Base-by-base conservation (phyloP, 2,888 invertebrate species). In the Trachelus troglodyta region DNA sequence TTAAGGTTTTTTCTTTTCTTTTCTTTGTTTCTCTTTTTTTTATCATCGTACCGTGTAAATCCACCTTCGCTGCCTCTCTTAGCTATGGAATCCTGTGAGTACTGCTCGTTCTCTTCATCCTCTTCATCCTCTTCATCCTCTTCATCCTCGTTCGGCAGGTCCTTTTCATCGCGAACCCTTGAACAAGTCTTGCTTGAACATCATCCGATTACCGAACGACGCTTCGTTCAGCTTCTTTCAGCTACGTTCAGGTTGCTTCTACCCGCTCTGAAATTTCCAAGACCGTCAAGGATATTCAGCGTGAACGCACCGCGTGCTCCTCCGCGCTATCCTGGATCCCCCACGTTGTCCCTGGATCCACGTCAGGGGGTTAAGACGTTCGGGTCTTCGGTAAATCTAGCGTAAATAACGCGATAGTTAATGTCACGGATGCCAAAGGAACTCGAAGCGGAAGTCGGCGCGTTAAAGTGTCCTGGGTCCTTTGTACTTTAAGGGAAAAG, bases 361-460 rank as follows among this genome's bases (percentile, higher is more conserved):
- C 30, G 30, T 71, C 30, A n/a, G 75, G 34, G 77, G 75, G 69
- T 77, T 71, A 69, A 77, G 74, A 77, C 75, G 74, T 77, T 77
- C 77, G 75, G 75, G 69, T 35, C 56, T 69, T 40, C n/a, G 76
- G 68, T 78, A 78, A 78, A 78, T 78, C 73, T 78, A 76, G 76
- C 69, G 78, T 78, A 69, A 76, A 76, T 78, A 78, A 78, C 76
- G 37, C 68, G 78, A 76, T 78, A 76, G 76, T 78, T 78, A 78
- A 78, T 78, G 78, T 71, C 73, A 73, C 56, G 73, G 73, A 75
- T 76, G 71, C 69, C 73, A 31, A 77, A 34, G 34, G 35, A 34
- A 74, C 37, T n/a, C 23, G 15, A 35, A 23, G 34, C n/a, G 74
- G 74, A 74, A 35, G 71, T 69, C 71, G 40, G 35, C 31, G 74